Conservation (phyloP, 2,888 invertebrate genomes). For the Drosophila ochracea region DNA sequence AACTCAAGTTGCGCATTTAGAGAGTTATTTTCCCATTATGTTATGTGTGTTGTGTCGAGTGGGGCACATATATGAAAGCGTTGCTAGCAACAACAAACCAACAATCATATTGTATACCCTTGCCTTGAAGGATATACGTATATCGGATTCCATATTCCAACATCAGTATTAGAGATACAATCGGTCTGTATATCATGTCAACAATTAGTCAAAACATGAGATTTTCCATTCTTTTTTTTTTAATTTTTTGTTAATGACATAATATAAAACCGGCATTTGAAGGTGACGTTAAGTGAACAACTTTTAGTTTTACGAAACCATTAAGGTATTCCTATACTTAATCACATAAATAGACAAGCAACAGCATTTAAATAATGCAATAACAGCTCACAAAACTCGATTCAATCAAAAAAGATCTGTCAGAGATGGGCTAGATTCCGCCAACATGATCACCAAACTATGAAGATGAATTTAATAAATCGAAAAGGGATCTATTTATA, state of each 20-base stretch:
- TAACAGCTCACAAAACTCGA: not conserved
- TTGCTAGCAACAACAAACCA: not conserved
- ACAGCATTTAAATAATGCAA: not conserved
- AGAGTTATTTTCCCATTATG: not conserved
- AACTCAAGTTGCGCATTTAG: not conserved
- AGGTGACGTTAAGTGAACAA: not conserved
- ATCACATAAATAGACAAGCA: not conserved
- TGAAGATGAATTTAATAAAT: not conserved
- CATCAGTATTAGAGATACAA: too few relatives aligned
- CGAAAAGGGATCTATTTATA: too few relatives aligned
- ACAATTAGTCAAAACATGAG: not conserved
- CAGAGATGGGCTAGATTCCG: not conserved
- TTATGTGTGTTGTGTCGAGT: constrained; percentile 2
- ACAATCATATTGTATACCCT: constrained; percentile 8
- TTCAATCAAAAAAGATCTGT: not conserved
- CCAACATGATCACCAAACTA: not conserved
- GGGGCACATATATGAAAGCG: constrained; percentile 2
- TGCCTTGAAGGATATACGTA: not conserved
- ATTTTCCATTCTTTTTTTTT: not conserved
- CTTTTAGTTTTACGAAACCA: not conserved
- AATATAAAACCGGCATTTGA: not conserved
- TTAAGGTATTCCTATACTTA: not conserved
- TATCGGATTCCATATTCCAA: too few relatives aligned
- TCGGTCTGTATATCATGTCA: not conserved
- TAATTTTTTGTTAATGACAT: not conserved